Evolutionary conservation across 2,113 vertebrate genomes (phyloP).

Genomic region (Hippoglossus stenolepis): DNA sequence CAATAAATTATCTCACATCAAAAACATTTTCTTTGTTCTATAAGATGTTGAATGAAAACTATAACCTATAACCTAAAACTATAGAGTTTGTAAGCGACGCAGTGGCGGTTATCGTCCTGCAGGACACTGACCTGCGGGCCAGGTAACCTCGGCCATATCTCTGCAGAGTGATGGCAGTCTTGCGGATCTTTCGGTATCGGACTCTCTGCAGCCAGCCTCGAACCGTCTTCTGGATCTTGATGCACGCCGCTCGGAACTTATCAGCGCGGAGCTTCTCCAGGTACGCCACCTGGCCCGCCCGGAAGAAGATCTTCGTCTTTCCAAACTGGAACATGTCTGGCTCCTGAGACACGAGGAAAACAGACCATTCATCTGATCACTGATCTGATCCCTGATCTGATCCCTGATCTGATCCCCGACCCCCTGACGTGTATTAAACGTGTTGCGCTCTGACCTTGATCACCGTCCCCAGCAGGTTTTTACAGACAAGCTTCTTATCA

Average conservation of each 20-base stretch:
- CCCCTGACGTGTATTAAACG: not conserved
- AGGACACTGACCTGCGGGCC: constrained; percentile 87
- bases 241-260: constrained; percentile 92
- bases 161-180: constrained; percentile 84
- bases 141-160: constrained; percentile 85
- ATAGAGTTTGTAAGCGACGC: too few relatives aligned
- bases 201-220: constrained; percentile 92
- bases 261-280: constrained; percentile 94
- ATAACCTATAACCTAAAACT: too few relatives aligned
- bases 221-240: constrained; percentile 95
- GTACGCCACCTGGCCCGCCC: constrained; percentile 96
- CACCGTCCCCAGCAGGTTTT: constrained; percentile 86
- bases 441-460: constrained; percentile 82
- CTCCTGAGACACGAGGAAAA: constrained; percentile 79
- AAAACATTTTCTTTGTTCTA: too few relatives aligned
- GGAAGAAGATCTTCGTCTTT: constrained; percentile 97
- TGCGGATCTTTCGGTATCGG: constrained; percentile 84
- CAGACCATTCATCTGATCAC: not conserved
- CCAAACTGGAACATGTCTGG: constrained; percentile 98
- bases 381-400: too few relatives aligned
- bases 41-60: too few relatives aligned
- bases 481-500: constrained; percentile 90
- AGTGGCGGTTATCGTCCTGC: not conserved
- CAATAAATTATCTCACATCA: too few relatives aligned
- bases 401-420: not conserved